Evolutionary conservation across 2,888 invertebrate species (phyloP), one percentile per base, ranked within the genome.

Genomic region (Drosophila multiciliata): DNA sequence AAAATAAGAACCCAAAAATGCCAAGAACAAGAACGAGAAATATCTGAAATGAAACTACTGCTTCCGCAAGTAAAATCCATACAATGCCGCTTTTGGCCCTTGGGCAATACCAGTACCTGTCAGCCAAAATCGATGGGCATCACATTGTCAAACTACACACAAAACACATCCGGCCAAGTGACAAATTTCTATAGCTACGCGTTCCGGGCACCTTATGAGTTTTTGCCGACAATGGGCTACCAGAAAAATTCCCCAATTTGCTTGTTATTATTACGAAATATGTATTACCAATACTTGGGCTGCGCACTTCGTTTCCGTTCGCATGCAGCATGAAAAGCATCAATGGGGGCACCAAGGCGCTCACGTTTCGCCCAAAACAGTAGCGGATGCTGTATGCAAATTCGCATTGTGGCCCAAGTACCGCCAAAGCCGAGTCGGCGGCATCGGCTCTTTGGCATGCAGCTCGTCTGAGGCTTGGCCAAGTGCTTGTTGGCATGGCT

Each of bases 381-480:
- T 90, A 87, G 87, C 90, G 87, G 87, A 87, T 87, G 87, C 90
- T 90, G 87, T 87, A 90, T 90, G 90, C 89, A 84, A 90, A 88
- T 89, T 68, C 26, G 66, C 78, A 88, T 84, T 88, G 74, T 83
- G 59, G 9, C 32, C 65, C 69, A 73, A 83, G 80, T 78, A 84
- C 87, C 87, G 87, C 75, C 87, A 88, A 87, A 88, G 90, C 73
- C 50, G 70, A 66, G 45, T 62, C 86, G 23, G 23, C 23, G 61
- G 48, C 54, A 32, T 36, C 54, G 32, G 17, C 36, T 75, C 75
- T 80, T 80, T 82, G 67, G 76, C 74, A 78, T 80, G 83, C 84
- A 81, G 69, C 83, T 75, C 71, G 53, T 65, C 50, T 58, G 75
- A 66, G 87, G 74, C 87, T 88, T 61, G 82, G 87, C 82, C 82